Base-by-base conservation (phyloP, 2,888 invertebrate species). In the Cosmorhoe ocellata region DNA sequence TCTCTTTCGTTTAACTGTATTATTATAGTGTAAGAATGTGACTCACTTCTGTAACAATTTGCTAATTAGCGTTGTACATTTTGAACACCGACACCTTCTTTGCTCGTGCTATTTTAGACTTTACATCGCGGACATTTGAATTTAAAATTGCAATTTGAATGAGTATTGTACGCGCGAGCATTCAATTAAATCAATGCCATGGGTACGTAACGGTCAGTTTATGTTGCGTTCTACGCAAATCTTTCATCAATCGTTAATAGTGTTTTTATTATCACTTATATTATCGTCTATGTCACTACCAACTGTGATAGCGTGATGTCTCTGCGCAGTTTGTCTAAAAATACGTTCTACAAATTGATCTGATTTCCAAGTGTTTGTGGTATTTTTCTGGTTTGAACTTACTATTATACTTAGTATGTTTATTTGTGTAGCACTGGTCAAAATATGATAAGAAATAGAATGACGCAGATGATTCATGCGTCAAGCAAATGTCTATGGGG, bases 121-220 rank as follows among this genome's bases (percentile, higher is more conserved):
- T 60, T 84, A 82, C 68, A 52, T 8, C 58, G 13, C 28, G 27
- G 8, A 32, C 3, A 14, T 55, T 76, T 79, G 70, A 68, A 64
- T 58, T 64, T 67, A 65, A 68, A 73, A 69, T 77, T 61, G 65
- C 51, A 50, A 49, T 56, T 55, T 59, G 56, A 55, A 61, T 52
- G 47, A 59, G 56, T 75, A 81, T 83, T 84, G 82, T 84, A 80
- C 84, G 79, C 76, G 80, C 82, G 80, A 81, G 79, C 74, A 82
- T 81, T 81, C 4, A 18, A 4, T 4, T 18, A 18, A 80, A 85
- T 85, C 84, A 86, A 83, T 85, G 85, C 82, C 84, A 84, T 79
- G 81, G 77, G 68, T 81, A 79, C 75, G 72, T 59, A 80, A 85
- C 86, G 86, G 86, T 82, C 81, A 73, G 51, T 59, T 62, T 76